Percentiles rank a stretch among this genome's conserved stretches.
Evolutionary conservation across 2,888 invertebrate species (phyloP).

Genomic region (Phania funesta): DNA sequence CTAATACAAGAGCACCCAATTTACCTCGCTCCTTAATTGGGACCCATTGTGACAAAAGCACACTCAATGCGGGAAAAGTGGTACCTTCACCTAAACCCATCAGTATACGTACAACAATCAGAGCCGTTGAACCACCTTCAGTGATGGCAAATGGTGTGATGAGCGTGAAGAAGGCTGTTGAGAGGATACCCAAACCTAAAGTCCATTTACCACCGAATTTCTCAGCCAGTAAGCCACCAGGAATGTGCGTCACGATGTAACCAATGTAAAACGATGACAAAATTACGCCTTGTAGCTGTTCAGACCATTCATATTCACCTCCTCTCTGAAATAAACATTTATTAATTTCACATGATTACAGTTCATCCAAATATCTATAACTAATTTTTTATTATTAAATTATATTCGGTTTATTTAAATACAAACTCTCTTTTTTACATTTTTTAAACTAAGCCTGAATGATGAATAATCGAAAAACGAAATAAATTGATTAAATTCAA

Average conservation of each 20-base stretch:
- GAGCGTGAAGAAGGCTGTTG: conserved; percentile 90
- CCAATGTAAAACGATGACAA: conserved; percentile 93
- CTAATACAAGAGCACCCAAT: conserved; percentile 89
- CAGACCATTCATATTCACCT: conserved; percentile 84
- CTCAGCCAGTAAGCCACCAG: conserved; percentile 90
- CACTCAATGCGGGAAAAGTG: conserved; percentile 91
- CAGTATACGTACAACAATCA: conserved; percentile 87
- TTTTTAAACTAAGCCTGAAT: too few relatives aligned
- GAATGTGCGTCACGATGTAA: conserved; percentile 90
- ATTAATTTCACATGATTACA: background rate
- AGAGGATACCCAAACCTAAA: conserved; percentile 89
- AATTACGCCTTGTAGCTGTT: conserved; percentile 87
- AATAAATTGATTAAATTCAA: too few relatives aligned
- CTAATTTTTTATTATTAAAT: too few relatives aligned
- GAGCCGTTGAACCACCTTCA: conserved; percentile 84
- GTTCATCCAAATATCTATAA: background rate
- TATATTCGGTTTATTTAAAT: too few relatives aligned
- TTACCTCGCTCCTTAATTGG: conserved; percentile 88
- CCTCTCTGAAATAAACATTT: conserved; percentile 55
- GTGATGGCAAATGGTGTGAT: conserved; percentile 88
- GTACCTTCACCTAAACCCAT: conserved; percentile 94
- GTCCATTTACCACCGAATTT: conserved; percentile 92
- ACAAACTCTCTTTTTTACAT: too few relatives aligned
- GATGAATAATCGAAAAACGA: too few relatives aligned
- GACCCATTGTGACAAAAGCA: conserved; percentile 90